Conservation (phyloP, 2,888 invertebrate genomes). For the Troides oblongomaculatus region DNA sequence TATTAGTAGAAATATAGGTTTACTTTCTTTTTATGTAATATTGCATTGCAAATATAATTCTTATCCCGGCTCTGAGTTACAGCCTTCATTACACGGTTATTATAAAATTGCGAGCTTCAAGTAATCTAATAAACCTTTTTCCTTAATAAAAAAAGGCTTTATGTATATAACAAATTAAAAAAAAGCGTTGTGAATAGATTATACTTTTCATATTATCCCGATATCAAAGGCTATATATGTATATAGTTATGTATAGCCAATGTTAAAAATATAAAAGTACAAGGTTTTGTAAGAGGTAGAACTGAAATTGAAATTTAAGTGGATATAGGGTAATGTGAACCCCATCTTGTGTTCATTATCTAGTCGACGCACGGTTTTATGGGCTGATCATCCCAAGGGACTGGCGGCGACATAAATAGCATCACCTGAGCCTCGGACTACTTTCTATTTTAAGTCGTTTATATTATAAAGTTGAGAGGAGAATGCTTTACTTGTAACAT, state of each 20-base stretch:
- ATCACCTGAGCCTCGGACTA: constrained; percentile 20
- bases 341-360: constrained; percentile 17
- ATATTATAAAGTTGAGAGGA: constrained; percentile 2
- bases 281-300: not conserved
- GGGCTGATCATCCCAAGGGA: constrained; percentile 19
- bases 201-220: not conserved
- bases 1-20: constrained; percentile 7
- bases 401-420: constrained; percentile 12
- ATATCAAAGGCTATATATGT: too few species aligned
- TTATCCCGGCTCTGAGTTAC: constrained; percentile 21
- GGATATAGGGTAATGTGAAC: constrained; percentile 11
- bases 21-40: constrained; percentile 17
- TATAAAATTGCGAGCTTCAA: constrained; percentile 23
- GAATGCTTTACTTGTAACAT: not conserved
- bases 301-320: constrained; percentile 22
- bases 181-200: not conserved
- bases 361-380: constrained; percentile 20
- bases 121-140: constrained; percentile 28
- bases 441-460: constrained; percentile 8
- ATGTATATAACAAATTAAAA: not conserved
- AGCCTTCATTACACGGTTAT: constrained; percentile 25
- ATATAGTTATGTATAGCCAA: too few species aligned
- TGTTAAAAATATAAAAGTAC: too few species aligned
- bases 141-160: constrained; percentile 23
- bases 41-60: constrained; percentile 17